A percentile compares a stretch with the other conserved stretches of the same genome.
These are phyloP conservation scores for Chamaedrilus cognettii DNA, from an alignment of 2,888 invertebrate species.

Conservation along the genomic window DNA sequence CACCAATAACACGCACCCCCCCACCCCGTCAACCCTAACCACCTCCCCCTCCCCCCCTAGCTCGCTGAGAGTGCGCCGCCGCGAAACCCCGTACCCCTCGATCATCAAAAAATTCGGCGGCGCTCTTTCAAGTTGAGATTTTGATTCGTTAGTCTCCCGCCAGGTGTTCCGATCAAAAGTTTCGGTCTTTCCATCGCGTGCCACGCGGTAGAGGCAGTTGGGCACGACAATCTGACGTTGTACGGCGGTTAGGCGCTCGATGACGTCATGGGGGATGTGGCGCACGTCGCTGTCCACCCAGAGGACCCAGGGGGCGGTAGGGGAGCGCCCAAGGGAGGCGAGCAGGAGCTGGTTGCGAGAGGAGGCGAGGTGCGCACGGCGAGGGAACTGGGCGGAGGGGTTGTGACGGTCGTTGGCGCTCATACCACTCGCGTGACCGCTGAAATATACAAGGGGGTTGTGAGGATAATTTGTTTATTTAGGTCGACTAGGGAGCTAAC, in stretches of 20 bases:
- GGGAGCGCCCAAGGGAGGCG: constrained; percentile 39
- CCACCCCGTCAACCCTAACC: constrained; percentile 53
- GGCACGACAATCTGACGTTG: constrained; percentile 47
- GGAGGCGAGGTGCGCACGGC: constrained; percentile 49
- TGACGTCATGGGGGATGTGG: constrained; percentile 44
- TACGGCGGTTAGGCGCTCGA: constrained; percentile 48
- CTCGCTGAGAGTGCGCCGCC: constrained; percentile 45
- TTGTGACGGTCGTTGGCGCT: too few species aligned
- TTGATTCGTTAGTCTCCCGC: constrained; percentile 48
- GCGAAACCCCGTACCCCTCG: constrained; percentile 47
- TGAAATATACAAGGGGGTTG: not conserved
- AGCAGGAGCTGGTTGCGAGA: constrained; percentile 46
- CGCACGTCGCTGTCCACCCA: constrained; percentile 53
- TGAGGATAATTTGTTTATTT: not conserved
- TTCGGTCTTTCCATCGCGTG: constrained; percentile 23
- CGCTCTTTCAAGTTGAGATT: constrained; percentile 38
- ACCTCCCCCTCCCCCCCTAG: constrained; percentile 44
- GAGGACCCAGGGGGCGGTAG: constrained; percentile 45
- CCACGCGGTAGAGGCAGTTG: constrained; percentile 44
- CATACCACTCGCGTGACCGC: not conserved
- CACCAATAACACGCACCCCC: constrained; percentile 50
- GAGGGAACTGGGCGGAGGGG: constrained; percentile 38
- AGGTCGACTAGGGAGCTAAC: too few species aligned
- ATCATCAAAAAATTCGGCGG: constrained; percentile 42
- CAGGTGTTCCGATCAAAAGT: constrained; percentile 53